Conservation (phyloP, 2,888 invertebrate species). For the Parthenolecanium corni region DNA sequence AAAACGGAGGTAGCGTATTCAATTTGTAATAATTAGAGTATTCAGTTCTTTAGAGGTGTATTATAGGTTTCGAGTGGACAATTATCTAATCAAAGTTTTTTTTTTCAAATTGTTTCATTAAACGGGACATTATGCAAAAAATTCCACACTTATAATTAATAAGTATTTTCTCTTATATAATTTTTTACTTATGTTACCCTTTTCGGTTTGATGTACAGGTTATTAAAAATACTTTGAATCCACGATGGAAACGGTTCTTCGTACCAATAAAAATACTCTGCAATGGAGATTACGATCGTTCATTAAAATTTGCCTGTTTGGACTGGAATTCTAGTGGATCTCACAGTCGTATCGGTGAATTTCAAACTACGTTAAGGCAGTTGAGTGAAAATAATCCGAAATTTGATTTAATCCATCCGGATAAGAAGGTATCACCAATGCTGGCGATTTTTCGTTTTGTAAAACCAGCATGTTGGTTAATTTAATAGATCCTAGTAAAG, state of each 20-base stretch:
- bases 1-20: conserved; percentile 42
- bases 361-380: conserved; percentile 39
- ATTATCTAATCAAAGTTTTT: no score
- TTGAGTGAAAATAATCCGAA: conserved; percentile 37
- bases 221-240: conserved; percentile 42
- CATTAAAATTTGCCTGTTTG: conserved; percentile 43
- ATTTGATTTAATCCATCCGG: conserved; percentile 38
- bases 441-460: no score
- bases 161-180: no score
- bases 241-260: conserved; percentile 43
- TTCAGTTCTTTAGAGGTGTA: background rate
- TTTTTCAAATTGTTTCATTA: no score
- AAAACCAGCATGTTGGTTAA: conserved; percentile 4
- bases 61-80: background rate
- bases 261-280: conserved; percentile 41
- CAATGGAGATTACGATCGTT: conserved; percentile 43
- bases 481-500: no score
- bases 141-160: no score
- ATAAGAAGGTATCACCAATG: conserved; percentile 35
- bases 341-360: conserved; percentile 42
- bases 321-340: conserved; percentile 44
- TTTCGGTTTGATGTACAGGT: conserved; percentile 31
- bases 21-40: background rate
- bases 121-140: no score
- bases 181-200: no score